A percentile compares a stretch with the other conserved stretches of the same genome.
phyloP scores from a whole-genome alignment of 2,797 vertebrate genomes.

The Hypotaenidia philippensis region DNA sequence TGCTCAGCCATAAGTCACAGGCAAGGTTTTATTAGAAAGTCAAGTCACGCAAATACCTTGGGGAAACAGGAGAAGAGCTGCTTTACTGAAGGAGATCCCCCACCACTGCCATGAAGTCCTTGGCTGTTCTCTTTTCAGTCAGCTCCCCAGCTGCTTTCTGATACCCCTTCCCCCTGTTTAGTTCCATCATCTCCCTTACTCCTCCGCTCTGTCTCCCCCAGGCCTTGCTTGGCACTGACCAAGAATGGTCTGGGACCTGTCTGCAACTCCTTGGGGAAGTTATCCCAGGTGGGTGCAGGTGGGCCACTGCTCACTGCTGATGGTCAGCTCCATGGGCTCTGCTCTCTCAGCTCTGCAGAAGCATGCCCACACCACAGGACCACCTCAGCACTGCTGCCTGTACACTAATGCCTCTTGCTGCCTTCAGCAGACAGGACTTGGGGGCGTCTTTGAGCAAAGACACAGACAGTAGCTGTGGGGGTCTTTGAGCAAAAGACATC shows the following conservation, averaged over 20 bases:
- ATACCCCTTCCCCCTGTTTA: no score
- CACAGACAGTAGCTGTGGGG: background rate
- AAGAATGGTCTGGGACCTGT: background rate
- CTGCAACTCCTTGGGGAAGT: background rate
- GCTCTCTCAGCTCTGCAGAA: background rate
- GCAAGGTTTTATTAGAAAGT: background rate
- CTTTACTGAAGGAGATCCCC: background rate
- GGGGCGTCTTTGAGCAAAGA: background rate
- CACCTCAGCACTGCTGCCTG: accelerated
- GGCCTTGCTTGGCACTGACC: background rate
- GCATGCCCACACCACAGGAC: accelerated
- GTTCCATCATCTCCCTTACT: background rate
- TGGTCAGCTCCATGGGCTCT: background rate
- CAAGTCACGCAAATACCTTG: background rate
- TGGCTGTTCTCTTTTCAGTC: background rate
- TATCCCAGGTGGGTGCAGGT: accelerated
- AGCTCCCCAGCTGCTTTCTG: background rate
- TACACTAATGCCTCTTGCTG: background rate
- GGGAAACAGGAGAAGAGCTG: background rate
- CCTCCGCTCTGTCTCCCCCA: background rate
- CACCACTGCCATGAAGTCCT: background rate
- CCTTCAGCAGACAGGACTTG: background rate
- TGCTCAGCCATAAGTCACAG: accelerated
- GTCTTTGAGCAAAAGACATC: background rate
- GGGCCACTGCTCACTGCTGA: accelerated